These are phyloP conservation scores for Metopolophium dirhodum DNA, from an alignment of 1,140 invertebrate species.

Conservation along the genomic window DNA sequence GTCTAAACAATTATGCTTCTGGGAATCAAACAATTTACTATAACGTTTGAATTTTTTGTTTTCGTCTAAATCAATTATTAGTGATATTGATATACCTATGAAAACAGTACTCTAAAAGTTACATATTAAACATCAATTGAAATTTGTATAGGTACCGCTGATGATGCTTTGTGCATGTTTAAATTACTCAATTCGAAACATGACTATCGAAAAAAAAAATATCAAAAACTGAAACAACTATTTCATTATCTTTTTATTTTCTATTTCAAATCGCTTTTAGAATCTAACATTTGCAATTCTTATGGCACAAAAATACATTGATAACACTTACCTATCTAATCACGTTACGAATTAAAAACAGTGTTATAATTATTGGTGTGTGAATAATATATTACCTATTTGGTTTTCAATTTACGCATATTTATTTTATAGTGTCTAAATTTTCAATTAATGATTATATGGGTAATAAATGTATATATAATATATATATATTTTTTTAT, in stretches of 20 bases:
- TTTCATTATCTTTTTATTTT: no score
- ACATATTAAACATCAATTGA: background rate
- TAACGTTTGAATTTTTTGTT: background rate
- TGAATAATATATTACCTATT: background rate
- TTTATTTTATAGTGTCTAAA: background rate
- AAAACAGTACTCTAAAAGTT: background rate
- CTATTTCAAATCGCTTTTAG: background rate
- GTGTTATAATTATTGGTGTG: background rate
- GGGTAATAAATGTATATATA: no score
- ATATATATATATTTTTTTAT: background rate
- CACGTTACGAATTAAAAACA: background rate
- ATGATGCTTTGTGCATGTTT: background rate
- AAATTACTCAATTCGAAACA: no score
- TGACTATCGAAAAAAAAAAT: background rate
- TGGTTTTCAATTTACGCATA: background rate
- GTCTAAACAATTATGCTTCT: background rate
- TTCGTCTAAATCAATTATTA: background rate
- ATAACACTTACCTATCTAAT: background rate
- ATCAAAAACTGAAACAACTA: no score
- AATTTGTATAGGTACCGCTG: background rate
- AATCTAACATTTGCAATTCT: background rate
- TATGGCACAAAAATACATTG: background rate
- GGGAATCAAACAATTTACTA: background rate
- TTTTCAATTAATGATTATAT: background rate
- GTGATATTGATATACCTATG: background rate